phyloP scores from a whole-genome alignment of 2,888 invertebrate genomes.

The Catocala sponsa region DNA sequence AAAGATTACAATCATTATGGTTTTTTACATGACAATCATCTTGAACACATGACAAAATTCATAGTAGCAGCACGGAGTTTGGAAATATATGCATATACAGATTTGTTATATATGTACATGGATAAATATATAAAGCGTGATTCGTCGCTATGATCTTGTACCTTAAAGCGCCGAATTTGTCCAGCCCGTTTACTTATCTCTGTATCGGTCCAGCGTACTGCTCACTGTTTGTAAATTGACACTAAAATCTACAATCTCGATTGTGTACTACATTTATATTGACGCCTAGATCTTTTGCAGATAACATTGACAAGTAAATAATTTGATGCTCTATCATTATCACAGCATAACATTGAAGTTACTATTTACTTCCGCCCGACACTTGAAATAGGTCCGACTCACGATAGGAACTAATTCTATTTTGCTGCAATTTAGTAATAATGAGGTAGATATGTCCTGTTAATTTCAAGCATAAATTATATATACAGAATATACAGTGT shows the following conservation, averaged over 20 bases:
- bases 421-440: neutral
- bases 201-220: conserved; percentile 57
- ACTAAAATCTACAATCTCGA: conserved; percentile 69
- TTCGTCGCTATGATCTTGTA: conserved; percentile 22
- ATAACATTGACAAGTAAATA: conserved; percentile 64
- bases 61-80: no score
- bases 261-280: conserved; percentile 60
- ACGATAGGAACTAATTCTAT: neutral
- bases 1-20: no score
- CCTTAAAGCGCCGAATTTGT: conserved; percentile 48
- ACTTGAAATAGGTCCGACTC: conserved; percentile 4
- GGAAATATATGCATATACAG: no score
- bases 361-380: conserved; percentile 11
- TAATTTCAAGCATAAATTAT: no score
- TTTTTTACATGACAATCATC: no score
- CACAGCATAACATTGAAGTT: conserved; percentile 36
- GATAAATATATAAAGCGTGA: neutral
- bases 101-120: no score
- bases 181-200: conserved; percentile 63
- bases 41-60: no score
- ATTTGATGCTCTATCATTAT: conserved; percentile 52
- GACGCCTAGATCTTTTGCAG: conserved; percentile 56
- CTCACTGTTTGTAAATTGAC: conserved; percentile 66
- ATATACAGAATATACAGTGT: no score
- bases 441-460: no score